Evolutionary conservation across 1,140 invertebrate species (phyloP).

Genomic region (Nephila pilipes): DNA sequence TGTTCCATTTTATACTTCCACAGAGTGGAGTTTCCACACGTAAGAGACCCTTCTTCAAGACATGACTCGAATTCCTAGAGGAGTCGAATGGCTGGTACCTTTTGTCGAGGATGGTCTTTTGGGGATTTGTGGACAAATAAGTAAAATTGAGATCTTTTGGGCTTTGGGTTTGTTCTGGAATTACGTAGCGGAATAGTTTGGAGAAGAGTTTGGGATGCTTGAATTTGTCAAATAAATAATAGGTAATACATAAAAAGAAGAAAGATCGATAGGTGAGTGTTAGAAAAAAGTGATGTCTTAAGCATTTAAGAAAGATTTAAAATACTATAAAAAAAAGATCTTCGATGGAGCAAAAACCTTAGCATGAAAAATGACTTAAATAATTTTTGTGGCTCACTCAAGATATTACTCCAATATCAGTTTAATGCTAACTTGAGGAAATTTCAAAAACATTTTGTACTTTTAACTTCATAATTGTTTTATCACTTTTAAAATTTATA

Average conservation of each 20-base stretch:
- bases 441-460: no score
- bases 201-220: not conserved
- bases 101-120: not conserved
- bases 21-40: slow-evolving; percentile 42
- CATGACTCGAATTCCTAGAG: slow-evolving; percentile 21
- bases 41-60: slow-evolving; percentile 29
- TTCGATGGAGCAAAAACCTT: no score
- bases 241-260: not conserved
- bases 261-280: not conserved
- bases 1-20: slow-evolving; percentile 42
- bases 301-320: no score
- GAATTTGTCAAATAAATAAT: no score
- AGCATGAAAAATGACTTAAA: no score
- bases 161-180: not conserved
- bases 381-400: no score
- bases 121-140: not conserved
- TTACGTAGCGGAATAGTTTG: not conserved
- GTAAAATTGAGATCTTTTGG: slow-evolving; percentile 7
- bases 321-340: no score
- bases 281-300: no score
- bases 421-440: no score
- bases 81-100: not conserved
- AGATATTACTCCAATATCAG: no score
- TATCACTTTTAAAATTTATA: no score
- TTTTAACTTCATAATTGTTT: no score